These are phyloP conservation scores for Cecidostiba fungosa DNA, from an alignment of 2,888 invertebrate genomes.

Conservation along the genomic window DNA sequence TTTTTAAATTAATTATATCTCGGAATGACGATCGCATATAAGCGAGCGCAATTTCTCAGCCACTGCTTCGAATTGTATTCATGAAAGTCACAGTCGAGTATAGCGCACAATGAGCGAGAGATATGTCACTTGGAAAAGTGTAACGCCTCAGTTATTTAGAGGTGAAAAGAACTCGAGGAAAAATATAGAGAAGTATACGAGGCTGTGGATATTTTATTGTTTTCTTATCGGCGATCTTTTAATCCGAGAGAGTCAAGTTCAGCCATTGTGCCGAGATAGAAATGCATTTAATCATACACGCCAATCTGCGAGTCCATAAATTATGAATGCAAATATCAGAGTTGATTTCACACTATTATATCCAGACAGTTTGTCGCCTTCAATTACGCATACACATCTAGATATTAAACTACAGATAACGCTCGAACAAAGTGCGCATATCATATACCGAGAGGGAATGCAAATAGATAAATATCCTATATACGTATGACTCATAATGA, in stretches of 20 bases:
- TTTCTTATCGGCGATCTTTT: not conserved
- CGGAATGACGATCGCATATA: not conserved
- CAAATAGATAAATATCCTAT: no score
- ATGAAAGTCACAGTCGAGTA: not conserved
- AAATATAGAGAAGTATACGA: not conserved
- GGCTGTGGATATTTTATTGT: not conserved
- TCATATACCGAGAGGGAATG: not conserved
- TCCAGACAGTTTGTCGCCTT: slow-evolving; percentile 13
- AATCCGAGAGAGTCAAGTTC: slow-evolving; percentile 17
- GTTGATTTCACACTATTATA: not conserved
- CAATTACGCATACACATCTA: not conserved
- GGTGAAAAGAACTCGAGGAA: not conserved
- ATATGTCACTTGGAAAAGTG: not conserved
- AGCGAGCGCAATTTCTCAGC: not conserved
- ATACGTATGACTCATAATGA: no score
- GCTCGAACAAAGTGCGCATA: not conserved
- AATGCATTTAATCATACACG: not conserved
- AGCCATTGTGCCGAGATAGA: not conserved
- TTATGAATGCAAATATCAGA: not conserved
- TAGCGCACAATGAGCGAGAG: not conserved
- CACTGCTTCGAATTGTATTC: not conserved
- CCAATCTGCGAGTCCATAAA: not conserved
- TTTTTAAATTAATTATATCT: not conserved
- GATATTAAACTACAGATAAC: not conserved
- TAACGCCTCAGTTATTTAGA: not conserved